Percentiles rank a stretch among this genome's conserved stretches.
phyloP scores from a whole-genome alignment of 2,797 vertebrate species.

The Australoheros facetus region DNA sequence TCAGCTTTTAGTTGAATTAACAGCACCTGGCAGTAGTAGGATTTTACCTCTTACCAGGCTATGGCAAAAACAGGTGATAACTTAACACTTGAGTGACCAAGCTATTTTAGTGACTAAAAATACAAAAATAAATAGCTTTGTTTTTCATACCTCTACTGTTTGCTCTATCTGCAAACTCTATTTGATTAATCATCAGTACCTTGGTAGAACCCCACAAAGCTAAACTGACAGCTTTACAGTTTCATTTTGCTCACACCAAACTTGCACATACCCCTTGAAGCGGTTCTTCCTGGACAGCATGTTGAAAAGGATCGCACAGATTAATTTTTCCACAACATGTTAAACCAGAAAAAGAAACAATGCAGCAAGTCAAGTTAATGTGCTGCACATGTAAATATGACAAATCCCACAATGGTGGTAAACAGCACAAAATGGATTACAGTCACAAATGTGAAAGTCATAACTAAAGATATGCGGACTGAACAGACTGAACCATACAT shows the following conservation, averaged over 20 bases:
- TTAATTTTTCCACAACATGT: background rate
- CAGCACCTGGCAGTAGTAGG: background rate
- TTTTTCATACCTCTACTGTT: background rate
- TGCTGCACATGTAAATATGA: background rate
- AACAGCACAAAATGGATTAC: background rate
- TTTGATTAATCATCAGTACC: background rate
- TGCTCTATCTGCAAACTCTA: background rate
- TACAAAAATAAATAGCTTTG: background rate
- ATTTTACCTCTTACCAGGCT: background rate
- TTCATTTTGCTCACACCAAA: background rate
- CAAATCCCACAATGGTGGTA: background rate
- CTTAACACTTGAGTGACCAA: background rate
- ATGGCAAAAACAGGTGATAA: background rate
- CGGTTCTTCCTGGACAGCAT: constrained; percentile 78
- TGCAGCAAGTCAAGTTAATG: background rate
- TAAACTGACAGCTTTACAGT: background rate
- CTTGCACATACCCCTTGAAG: constrained; percentile 75
- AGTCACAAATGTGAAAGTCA: background rate
- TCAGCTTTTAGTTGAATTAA: background rate
- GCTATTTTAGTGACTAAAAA: background rate
- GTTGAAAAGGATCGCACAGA: constrained; percentile 1
- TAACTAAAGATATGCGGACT: background rate
- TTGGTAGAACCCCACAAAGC: background rate
- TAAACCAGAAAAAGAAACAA: background rate
- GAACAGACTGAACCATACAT: background rate